Evolutionary conservation across 2,888 invertebrate species (phyloP), one percentile per base, ranked within the genome.

Genomic region (Pharmacophagus antenor): DNA sequence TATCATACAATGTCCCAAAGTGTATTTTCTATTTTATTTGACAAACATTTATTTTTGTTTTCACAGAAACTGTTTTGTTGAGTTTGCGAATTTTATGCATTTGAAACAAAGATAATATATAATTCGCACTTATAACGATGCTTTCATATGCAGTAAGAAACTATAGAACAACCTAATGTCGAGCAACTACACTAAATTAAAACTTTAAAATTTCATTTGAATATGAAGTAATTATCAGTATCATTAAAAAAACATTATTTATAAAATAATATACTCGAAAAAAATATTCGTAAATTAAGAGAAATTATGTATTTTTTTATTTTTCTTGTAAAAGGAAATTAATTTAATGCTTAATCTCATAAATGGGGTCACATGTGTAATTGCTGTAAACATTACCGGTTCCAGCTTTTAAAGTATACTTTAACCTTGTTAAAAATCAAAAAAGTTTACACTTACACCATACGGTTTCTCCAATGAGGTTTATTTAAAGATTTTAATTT

Each of bases 1-100:
- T 47, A 31, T 46, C 46, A 55, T 47, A 55, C 27, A 31, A 55
- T 21, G 17, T 12, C 5, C 23, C 55, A 7, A 27, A 46, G 21
- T 55, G 20, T 55, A 55, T 55, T 55, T 55, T 22, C 55, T 47
- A 46, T 47, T 27, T 27, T 46, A 47, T 55, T 47, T 44, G 55
- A 31, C 55, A 46, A 55, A 55, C 55, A 55, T 55, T 55, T 46
- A 44, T 20, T 18, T 54, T 46, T 47, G 47, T 55, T 46, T 46
- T n/a, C 20, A 2, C 21, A 21, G 12, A 47, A 22, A 22, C 7
- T n/a, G 37, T 1, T 37, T 37, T 5, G 15, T 37, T 37, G n/a
- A 37, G 6, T 37, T 8, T 37, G n/a, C 15, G n/a, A 37, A 37
- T 15, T 3, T 37, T n/a, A 37, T 37, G 1, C 15, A n/a, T n/a